Evolutionary conservation across 2,797 vertebrate species (phyloP).

Genomic region (Brachymystax lenok): DNA sequence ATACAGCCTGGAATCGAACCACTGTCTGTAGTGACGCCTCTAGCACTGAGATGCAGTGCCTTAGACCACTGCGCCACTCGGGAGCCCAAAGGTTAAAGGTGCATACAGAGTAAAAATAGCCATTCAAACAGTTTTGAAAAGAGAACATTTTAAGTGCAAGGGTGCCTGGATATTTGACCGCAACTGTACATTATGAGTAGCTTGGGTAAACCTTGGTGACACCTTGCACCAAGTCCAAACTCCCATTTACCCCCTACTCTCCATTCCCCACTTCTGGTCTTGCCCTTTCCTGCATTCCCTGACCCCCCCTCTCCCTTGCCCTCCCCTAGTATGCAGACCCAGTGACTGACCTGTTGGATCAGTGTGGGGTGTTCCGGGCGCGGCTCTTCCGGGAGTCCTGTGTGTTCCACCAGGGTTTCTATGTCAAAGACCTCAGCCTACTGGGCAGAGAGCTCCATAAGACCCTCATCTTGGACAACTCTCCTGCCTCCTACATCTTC

Average conservation of each 20-base stretch:
- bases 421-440: conserved; percentile 90
- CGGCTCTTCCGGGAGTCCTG: conserved; percentile 90
- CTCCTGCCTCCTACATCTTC: conserved; percentile 92
- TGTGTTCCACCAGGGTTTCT: conserved; percentile 93
- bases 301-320: conserved; percentile 14
- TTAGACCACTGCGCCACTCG: no score
- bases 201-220: not conserved
- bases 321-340: conserved; percentile 86
- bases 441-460: conserved; percentile 87
- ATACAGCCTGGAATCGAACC: no score
- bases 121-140: no score
- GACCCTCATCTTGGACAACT: conserved; percentile 91
- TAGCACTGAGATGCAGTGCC: no score
- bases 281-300: conserved; percentile 15
- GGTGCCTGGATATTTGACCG: not conserved
- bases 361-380: conserved; percentile 81
- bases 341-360: conserved; percentile 88
- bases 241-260: not conserved
- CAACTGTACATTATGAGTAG: not conserved
- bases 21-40: no score
- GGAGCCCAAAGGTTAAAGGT: no score
- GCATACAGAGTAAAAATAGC: no score
- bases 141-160: no score
- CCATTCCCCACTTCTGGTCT: not conserved
- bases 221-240: not conserved